Evolutionary conservation across 1,140 invertebrate genomes (phyloP).

Genomic region (Theocolax elegans): DNA sequence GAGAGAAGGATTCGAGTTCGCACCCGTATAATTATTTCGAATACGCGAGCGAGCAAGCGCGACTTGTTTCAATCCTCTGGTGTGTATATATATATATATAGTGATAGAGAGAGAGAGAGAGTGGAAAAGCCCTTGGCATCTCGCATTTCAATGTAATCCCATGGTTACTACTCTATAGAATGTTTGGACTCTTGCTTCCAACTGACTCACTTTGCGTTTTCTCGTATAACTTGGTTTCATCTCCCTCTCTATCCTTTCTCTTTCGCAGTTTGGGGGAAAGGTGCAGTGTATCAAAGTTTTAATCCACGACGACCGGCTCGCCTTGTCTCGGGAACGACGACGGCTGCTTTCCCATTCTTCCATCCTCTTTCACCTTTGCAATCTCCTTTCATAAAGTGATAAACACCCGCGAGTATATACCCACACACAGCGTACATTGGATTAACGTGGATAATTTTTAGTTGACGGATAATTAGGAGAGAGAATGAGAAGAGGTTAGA

Average conservation of each 20-base stretch:
- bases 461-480: too few relatives aligned
- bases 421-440: too few relatives aligned
- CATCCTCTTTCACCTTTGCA: not conserved
- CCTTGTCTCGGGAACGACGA: not conserved
- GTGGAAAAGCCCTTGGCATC: conserved; percentile 23
- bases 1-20: not conserved
- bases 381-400: not conserved
- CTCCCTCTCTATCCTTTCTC: not conserved
- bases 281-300: conserved; percentile 14
- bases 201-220: not conserved
- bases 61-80: conserved; percentile 38
- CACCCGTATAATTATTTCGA: conserved; percentile 39
- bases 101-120: too few relatives aligned
- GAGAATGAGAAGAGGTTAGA: too few relatives aligned
- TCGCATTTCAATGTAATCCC: conserved; percentile 43
- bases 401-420: too few relatives aligned
- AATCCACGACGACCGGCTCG: conserved; percentile 24
- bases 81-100: too few relatives aligned
- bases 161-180: too few relatives aligned
- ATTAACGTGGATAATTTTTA: not conserved
- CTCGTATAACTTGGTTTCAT: not conserved
- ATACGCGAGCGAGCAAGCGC: too few relatives aligned
- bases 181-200: not conserved
- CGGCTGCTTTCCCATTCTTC: not conserved
- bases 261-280: not conserved